Conservation (phyloP, 2,113 vertebrate species). For the Ailurus styani region DNA sequence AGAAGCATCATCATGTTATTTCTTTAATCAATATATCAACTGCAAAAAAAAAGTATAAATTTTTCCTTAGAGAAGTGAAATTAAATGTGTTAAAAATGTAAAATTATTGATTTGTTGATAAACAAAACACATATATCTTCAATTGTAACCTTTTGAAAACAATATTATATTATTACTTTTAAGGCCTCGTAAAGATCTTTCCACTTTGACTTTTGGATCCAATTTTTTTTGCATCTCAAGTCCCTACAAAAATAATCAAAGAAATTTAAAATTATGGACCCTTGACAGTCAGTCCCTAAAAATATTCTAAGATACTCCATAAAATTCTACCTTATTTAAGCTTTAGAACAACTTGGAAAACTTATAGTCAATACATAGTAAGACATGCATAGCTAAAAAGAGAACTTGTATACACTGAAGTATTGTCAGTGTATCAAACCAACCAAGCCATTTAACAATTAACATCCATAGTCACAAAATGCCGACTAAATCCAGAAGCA, state of each 20-base stretch:
- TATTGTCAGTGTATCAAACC: background rate
- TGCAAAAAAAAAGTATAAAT: background rate
- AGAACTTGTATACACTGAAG: background rate
- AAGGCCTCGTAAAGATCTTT: background rate
- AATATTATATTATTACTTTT: background rate
- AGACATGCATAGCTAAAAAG: background rate
- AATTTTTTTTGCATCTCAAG: background rate
- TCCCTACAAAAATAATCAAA: background rate
- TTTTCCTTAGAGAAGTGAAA: background rate
- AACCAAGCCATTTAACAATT: constrained; percentile 28
- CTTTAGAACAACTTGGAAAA: background rate
- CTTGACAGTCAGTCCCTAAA: background rate
- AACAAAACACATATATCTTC: background rate
- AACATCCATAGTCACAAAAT: constrained; percentile 28
- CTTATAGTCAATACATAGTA: background rate
- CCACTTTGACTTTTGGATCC: background rate
- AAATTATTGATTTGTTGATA: background rate
- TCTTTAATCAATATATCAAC: background rate
- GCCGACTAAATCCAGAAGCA: constrained; percentile 5
- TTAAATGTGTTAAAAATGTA: background rate
- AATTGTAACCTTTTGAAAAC: background rate
- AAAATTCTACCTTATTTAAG: background rate
- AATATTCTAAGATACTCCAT: background rate
- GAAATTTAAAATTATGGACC: background rate
- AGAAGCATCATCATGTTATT: background rate